Evolutionary conservation across 2,113 vertebrate species (phyloP).

Genomic region (Saguinus midas): DNA sequence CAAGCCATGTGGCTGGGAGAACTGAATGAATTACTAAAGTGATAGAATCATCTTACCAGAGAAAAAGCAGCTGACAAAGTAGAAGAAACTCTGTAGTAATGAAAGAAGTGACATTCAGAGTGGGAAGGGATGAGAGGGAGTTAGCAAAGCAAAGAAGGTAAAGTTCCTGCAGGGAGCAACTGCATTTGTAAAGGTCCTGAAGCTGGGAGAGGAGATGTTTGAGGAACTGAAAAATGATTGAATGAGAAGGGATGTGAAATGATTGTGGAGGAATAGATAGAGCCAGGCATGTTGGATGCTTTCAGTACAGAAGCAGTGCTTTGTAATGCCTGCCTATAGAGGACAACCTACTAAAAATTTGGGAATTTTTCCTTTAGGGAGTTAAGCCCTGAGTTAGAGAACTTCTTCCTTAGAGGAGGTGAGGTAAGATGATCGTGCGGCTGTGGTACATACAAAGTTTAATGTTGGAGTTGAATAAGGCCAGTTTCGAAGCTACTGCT

Average conservation of each 20-base stretch:
- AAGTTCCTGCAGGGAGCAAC: background rate
- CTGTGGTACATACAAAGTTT: background rate
- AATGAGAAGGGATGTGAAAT: background rate
- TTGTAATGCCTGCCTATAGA: background rate
- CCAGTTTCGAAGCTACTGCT: background rate
- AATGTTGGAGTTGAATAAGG: background rate
- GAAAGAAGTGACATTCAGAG: background rate
- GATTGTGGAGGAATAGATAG: background rate
- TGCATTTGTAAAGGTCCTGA: background rate
- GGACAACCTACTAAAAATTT: background rate
- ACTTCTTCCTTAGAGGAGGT: background rate
- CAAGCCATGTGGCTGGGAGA: background rate
- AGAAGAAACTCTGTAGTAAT: background rate
- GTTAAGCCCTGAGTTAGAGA: background rate
- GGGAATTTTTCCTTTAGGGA: background rate
- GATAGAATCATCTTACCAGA: background rate
- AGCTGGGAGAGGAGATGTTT: background rate
- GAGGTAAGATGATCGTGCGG: background rate
- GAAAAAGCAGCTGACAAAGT: background rate
- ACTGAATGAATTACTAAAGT: background rate
- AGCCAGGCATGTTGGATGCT: background rate
- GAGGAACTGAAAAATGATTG: background rate
- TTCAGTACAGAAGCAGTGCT: background rate
- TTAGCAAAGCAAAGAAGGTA: background rate
- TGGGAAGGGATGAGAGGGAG: background rate